These are phyloP conservation scores for Hymenochirus boettgeri DNA, from an alignment of 2,113 vertebrate genomes.

Conservation along the genomic window DNA sequence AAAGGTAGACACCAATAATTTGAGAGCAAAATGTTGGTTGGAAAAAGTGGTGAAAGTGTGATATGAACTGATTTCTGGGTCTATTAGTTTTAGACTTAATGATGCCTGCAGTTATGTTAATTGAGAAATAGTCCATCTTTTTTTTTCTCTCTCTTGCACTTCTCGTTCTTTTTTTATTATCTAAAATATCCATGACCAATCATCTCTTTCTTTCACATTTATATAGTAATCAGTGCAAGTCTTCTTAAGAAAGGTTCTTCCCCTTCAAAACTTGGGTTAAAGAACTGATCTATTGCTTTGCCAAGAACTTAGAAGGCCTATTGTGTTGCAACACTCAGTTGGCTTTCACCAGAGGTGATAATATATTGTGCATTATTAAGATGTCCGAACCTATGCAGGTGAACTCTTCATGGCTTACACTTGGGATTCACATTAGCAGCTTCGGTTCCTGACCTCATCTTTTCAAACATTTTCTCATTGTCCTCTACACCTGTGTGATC, in stretches of 20 bases:
- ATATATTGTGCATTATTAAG: too few relatives aligned
- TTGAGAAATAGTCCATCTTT: too few relatives aligned
- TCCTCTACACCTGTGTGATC: too few relatives aligned
- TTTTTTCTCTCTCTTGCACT: too few relatives aligned
- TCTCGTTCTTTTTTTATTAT: neutral
- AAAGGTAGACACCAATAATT: constrained; percentile 3
- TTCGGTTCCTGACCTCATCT: too few relatives aligned
- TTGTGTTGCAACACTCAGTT: neutral
- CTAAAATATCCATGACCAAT: constrained; percentile 2
- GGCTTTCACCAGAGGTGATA: too few relatives aligned
- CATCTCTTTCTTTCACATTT: neutral
- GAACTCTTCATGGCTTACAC: too few relatives aligned
- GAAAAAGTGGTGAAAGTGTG: neutral
- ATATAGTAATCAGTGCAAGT: constrained; percentile 5
- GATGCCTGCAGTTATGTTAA: neutral
- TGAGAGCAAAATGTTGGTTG: neutral
- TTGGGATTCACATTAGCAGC: too few relatives aligned
- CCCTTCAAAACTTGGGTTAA: too few relatives aligned
- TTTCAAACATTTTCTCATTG: too few relatives aligned
- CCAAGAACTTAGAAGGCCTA: neutral
- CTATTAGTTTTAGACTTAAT: neutral
- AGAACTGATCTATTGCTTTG: too few relatives aligned
- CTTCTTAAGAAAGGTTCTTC: neutral
- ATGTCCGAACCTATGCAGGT: too few relatives aligned
- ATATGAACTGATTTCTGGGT: constrained; percentile 7